A percentile compares a stretch with the other conserved stretches of the same genome.
Conservation (phyloP, 2,113 vertebrate species). For the Calyptommatus sinebrachiatus region DNA sequence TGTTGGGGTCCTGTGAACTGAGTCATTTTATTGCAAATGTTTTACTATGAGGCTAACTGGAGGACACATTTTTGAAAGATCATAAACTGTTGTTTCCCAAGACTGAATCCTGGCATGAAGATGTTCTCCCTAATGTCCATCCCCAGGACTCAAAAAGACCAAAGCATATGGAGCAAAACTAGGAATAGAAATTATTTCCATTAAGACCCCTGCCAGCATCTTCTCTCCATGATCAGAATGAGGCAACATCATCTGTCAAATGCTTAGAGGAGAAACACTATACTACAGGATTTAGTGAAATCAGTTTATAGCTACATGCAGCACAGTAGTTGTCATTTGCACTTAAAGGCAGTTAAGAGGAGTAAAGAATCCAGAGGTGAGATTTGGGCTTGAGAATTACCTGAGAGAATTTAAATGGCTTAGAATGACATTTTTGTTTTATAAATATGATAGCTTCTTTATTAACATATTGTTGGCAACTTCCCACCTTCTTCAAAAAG, state of each 20-base stretch:
- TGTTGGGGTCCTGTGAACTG: too few species aligned
- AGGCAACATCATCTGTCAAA: not conserved
- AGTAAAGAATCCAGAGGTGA: too few species aligned
- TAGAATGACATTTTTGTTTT: too few species aligned
- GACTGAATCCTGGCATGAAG: not conserved
- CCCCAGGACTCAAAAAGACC: not conserved
- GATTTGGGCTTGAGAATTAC: too few species aligned
- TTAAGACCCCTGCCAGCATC: not conserved
- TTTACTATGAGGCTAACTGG: not conserved
- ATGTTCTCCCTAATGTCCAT: not conserved
- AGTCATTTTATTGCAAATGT: too few species aligned
- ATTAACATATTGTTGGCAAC: too few species aligned
- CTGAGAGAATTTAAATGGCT: too few species aligned
- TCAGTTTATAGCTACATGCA: not conserved
- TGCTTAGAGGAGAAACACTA: not conserved
- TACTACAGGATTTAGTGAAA: not conserved
- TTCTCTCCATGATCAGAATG: too few species aligned
- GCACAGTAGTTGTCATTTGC: not conserved
- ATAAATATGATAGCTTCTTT: too few species aligned
- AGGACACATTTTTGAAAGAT: slow-evolving; percentile 15
- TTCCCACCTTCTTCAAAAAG: too few species aligned
- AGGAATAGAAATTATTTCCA: not conserved
- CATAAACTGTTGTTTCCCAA: slow-evolving; percentile 16
- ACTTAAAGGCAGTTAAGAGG: not conserved
- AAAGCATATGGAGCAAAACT: not conserved